Percentiles rank a stretch among this genome's conserved stretches.
Evolutionary conservation across 1,140 invertebrate genomes (phyloP).

Genomic region (Penaeus indicus): DNA sequence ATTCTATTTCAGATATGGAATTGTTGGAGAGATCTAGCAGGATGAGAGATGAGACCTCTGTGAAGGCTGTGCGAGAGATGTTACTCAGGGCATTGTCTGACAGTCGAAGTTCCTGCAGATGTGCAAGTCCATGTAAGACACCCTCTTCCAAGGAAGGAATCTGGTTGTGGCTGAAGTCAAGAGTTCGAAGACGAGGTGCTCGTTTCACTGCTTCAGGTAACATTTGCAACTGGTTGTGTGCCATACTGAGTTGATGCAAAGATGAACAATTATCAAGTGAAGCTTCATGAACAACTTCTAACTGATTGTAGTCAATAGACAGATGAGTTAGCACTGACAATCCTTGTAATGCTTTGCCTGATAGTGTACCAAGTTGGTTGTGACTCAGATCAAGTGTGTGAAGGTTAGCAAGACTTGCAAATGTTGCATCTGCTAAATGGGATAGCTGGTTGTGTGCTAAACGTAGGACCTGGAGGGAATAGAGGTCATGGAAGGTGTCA

Average conservation of each 20-base stretch:
- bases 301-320: constrained; percentile 86
- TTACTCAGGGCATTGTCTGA: constrained; percentile 88
- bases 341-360: constrained; percentile 76
- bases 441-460: constrained; percentile 85
- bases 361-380: constrained; percentile 83
- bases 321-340: constrained; percentile 81
- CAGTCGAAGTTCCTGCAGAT: constrained; percentile 86
- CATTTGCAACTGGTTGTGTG: constrained; percentile 85
- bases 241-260: constrained; percentile 89
- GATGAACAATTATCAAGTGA: constrained; percentile 84
- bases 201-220: constrained; percentile 86
- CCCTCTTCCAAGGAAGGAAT: constrained; percentile 82
- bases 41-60: constrained; percentile 79
- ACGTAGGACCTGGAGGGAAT: constrained; percentile 84
- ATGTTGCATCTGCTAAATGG: constrained; percentile 76
- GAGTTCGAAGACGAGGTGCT: constrained; percentile 84
- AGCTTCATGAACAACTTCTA: constrained; percentile 73
- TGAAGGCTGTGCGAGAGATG: constrained; percentile 85
- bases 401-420: constrained; percentile 72
- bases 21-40: constrained; percentile 91
- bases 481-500: constrained; percentile 83
- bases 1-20: constrained; percentile 83
- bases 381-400: constrained; percentile 88
- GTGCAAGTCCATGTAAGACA: constrained; percentile 83
- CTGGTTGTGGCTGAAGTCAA: constrained; percentile 91